Percentiles rank a stretch among this genome's conserved stretches.
Evolutionary conservation across 2,797 vertebrate genomes (phyloP).

Genomic region (Darevskia mixta): DNA sequence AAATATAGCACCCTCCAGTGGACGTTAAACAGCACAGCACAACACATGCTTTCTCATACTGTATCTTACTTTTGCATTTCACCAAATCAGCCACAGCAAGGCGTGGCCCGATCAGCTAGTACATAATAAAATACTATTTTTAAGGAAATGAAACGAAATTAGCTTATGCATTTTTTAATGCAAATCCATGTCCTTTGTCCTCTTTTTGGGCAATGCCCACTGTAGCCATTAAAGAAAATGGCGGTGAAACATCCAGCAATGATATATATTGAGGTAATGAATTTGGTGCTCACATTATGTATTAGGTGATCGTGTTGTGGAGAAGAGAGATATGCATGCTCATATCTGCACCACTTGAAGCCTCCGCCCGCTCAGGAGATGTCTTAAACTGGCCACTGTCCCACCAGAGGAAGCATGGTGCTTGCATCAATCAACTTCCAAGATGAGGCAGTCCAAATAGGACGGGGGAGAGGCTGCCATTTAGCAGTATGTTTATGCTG

Average conservation of each 20-base stretch:
- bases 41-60: too few species aligned
- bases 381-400: not conserved
- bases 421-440: not conserved
- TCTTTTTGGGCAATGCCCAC: too few species aligned
- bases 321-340: not conserved
- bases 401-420: not conserved
- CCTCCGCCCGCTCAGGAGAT: not conserved
- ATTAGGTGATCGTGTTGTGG: not conserved
- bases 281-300: not conserved
- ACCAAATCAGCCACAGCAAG: too few species aligned
- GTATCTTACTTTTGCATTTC: too few species aligned
- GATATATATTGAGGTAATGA: not conserved
- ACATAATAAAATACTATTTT: too few species aligned
- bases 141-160: too few species aligned
- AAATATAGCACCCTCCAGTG: too few species aligned
- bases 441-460: not conserved
- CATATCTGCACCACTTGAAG: not conserved
- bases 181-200: too few species aligned
- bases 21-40: too few species aligned
- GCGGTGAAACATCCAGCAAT: not conserved
- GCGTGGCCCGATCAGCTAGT: too few species aligned
- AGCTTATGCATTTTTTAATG: too few species aligned
- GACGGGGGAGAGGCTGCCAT: conserved; percentile 3
- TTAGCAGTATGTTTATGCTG: conserved; percentile 2
- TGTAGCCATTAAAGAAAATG: not conserved